These are phyloP conservation scores for Brachyrhaphis roseni DNA, from an alignment of 2,797 vertebrate species.

Conservation along the genomic window DNA sequence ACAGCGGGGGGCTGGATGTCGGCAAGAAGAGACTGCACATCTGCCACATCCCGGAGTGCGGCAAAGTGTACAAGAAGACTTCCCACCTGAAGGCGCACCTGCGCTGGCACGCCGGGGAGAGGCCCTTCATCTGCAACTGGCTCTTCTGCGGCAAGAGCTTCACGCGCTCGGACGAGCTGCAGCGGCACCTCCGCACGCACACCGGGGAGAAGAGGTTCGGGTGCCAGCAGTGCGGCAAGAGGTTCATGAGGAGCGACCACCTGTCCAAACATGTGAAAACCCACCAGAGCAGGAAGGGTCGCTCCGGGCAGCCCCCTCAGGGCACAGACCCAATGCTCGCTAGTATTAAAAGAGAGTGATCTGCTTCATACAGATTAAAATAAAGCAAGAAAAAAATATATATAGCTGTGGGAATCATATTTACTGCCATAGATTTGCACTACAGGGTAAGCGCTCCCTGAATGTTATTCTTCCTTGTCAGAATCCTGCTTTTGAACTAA, in stretches of 20 bases:
- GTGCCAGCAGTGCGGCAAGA: conserved; percentile 88
- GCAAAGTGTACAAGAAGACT: conserved; percentile 90
- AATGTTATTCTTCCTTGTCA: conserved; percentile 25
- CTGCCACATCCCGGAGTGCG: conserved; percentile 88
- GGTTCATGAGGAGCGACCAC: conserved; percentile 91
- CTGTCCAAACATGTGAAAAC: conserved; percentile 90
- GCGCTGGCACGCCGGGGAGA: conserved; percentile 88
- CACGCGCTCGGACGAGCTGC: conserved; percentile 89
- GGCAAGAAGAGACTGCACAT: conserved; percentile 89
- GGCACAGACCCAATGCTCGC: conserved; percentile 74
- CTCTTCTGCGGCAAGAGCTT: conserved; percentile 89
- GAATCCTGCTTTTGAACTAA: conserved; percentile 45
- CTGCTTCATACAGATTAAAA: conserved; percentile 8
- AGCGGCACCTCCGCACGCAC: conserved; percentile 89
- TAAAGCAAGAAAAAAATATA: conserved; percentile 3
- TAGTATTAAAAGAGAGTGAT: conserved; percentile 85
- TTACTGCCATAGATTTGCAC: conserved; percentile 72
- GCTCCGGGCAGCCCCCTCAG: conserved; percentile 69
- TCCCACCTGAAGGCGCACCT: conserved; percentile 89
- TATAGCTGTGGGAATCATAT: conserved; percentile 53
- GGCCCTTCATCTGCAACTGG: conserved; percentile 89
- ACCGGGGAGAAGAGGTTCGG: conserved; percentile 90
- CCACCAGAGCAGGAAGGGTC: conserved; percentile 86
- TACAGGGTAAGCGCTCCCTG: conserved; percentile 56
- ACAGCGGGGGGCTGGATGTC: conserved; percentile 77